These are phyloP conservation scores for Oxycera nigricornis DNA, from an alignment of 2,888 invertebrate species.

Conservation along the genomic window DNA sequence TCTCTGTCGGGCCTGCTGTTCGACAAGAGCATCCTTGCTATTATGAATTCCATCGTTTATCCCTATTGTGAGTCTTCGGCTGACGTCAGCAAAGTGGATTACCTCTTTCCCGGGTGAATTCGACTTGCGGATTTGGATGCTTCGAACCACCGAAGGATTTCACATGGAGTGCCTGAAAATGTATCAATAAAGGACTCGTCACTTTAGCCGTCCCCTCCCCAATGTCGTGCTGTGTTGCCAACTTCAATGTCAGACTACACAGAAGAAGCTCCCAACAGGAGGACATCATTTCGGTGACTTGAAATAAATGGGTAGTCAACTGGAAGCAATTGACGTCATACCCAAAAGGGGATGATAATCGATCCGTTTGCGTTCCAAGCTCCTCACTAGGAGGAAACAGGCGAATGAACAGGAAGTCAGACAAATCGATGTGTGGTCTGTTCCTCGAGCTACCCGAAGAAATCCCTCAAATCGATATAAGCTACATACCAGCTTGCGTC, in stretches of 20 bases:
- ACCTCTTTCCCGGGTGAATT: neutral
- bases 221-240: neutral
- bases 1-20: neutral
- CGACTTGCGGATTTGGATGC: neutral
- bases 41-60: neutral
- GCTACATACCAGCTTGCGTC: too few relatives aligned
- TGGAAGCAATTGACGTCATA: constrained; percentile 6
- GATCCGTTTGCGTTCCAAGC: neutral
- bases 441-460: too few relatives aligned
- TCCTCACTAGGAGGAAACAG: too few relatives aligned
- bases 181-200: neutral
- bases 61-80: neutral
- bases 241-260: neutral
- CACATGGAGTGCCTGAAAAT: neutral
- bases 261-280: neutral
- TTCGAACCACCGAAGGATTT: neutral
- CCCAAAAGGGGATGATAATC: neutral
- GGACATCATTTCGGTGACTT: neutral
- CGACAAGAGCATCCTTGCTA: neutral
- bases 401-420: too few relatives aligned
- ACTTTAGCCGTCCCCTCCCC: neutral
- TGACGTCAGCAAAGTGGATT: constrained; percentile 9
- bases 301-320: constrained; percentile 4
- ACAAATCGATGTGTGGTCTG: too few relatives aligned
- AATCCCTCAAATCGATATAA: too few relatives aligned